A percentile compares a stretch with the other conserved stretches of the same genome.
These are phyloP conservation scores for Sisyra terminalis DNA, from an alignment of 2,888 invertebrate species.

Conservation along the genomic window DNA sequence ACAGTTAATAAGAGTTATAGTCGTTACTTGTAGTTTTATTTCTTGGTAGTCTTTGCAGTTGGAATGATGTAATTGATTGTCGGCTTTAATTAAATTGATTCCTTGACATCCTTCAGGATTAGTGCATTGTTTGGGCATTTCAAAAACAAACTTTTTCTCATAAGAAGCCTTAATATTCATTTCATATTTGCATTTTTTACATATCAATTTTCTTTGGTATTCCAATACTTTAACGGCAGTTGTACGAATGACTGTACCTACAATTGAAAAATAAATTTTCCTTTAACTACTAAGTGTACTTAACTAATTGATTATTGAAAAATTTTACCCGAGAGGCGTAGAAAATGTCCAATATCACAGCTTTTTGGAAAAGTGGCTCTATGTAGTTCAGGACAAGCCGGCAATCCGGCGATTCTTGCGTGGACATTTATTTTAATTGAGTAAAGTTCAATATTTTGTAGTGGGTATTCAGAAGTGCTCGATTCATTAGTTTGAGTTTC, in stretches of 20 bases:
- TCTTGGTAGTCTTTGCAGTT: constrained; percentile 72
- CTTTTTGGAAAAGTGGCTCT: constrained; percentile 49
- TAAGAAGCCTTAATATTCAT: constrained; percentile 50
- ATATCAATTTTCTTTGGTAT: constrained; percentile 53
- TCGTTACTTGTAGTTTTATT: constrained; percentile 64
- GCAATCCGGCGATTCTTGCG: constrained; percentile 47
- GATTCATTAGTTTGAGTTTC: constrained; percentile 13
- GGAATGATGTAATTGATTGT: constrained; percentile 37
- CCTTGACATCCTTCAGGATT: constrained; percentile 39
- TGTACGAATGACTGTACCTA: constrained; percentile 64
- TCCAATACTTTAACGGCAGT: constrained; percentile 62
- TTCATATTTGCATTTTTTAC: constrained; percentile 57
- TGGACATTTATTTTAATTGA: constrained; percentile 46
- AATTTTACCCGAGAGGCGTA: constrained; percentile 48
- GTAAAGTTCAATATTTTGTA: constrained; percentile 19
- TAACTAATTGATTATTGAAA: neutral
- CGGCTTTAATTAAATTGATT: constrained; percentile 31
- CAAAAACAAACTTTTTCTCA: constrained; percentile 28
- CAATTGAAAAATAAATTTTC: constrained; percentile 4
- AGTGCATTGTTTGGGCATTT: constrained; percentile 33
- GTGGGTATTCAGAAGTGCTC: constrained; percentile 20
- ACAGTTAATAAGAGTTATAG: too few relatives aligned
- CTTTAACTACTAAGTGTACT: neutral
- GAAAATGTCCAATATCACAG: constrained; percentile 51
- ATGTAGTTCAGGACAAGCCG: constrained; percentile 49